Conservation (phyloP, 2,113 vertebrate species). For the Malurus alboscapulatus region DNA sequence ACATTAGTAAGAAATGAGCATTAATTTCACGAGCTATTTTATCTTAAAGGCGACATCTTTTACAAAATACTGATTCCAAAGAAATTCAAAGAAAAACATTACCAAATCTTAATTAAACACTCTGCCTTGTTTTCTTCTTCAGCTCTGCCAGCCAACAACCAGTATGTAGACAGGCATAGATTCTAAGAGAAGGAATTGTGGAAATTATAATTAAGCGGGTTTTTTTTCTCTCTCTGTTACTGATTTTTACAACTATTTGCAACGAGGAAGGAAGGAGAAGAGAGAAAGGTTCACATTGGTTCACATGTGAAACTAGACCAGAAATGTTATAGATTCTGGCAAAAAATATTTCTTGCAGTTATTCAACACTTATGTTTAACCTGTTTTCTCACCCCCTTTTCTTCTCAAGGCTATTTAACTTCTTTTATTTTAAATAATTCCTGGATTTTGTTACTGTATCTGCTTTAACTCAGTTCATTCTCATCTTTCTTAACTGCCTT, state of each 20-base stretch:
- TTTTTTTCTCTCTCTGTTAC: background rate
- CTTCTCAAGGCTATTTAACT: background rate
- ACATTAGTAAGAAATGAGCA: accelerated
- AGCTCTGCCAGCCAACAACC: background rate
- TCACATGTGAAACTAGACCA: background rate
- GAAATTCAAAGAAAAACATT: background rate
- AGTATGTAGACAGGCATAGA: background rate
- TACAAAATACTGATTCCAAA: background rate
- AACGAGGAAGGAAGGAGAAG: background rate
- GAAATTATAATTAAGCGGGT: background rate
- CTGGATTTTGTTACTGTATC: background rate
- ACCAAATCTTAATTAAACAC: background rate
- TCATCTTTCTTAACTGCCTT: background rate
- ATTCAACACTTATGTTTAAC: background rate
- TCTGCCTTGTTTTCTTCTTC: background rate
- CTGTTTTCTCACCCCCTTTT: accelerated
- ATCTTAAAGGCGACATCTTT: background rate
- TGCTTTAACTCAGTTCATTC: background rate
- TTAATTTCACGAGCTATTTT: background rate
- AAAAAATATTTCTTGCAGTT: background rate
- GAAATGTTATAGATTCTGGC: background rate
- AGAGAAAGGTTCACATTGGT: background rate
- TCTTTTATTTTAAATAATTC: background rate
- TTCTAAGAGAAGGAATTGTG: background rate
- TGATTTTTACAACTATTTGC: background rate